Base-by-base conservation (phyloP, 2,797 vertebrate genomes). In the Acanthornis magna region DNA sequence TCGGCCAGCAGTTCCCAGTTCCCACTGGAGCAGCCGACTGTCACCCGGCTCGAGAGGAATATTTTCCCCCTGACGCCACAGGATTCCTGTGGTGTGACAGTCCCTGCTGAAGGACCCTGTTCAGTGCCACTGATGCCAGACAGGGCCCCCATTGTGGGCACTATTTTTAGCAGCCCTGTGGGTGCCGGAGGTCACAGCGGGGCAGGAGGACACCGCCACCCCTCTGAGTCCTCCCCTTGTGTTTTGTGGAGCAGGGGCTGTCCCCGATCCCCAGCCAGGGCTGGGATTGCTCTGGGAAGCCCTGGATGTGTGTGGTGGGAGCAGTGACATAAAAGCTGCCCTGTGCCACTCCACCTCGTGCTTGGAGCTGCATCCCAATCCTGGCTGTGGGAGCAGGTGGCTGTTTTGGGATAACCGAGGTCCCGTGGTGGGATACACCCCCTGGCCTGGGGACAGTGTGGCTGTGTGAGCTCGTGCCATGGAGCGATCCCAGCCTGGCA, bases 71-170 rank as follows among this genome's bases (percentile, higher is more conserved):
- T 98, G 98, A 98, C 84, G 94, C 25, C 17, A 83, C 87, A 38
- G 92, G 96, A 98, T 98, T 98, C 98, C 97, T 97, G 96, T 63
- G 25, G 92, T 93, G 95, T 98, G 98, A 98, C 97, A 91, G 85
- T 68, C 81, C 21, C 54, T 23, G 45, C 92, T 97, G 95, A 98
- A 97, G 97, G 96, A 91, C 55, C 48, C 96, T 2, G 94, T 97
- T 98, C 97, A 96, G 94, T 81, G 94, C 88, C 88, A 86, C 65
- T 13, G 3, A 79, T 60, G 93, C 72, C 71, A 96, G 94, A 98
- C 98, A 98, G 97, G 96, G 91, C 26, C n/a, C 51, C 86, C 94
- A 97, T 98, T 98, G 98, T 98, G 95, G 95, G 88, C 15, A 22
- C 97, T 98, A 97, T 98, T 97, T 97, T 98, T 97, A 97, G 98